Conservation (phyloP, 2,113 vertebrate species). For the Oncorhynchus tshawytscha region DNA sequence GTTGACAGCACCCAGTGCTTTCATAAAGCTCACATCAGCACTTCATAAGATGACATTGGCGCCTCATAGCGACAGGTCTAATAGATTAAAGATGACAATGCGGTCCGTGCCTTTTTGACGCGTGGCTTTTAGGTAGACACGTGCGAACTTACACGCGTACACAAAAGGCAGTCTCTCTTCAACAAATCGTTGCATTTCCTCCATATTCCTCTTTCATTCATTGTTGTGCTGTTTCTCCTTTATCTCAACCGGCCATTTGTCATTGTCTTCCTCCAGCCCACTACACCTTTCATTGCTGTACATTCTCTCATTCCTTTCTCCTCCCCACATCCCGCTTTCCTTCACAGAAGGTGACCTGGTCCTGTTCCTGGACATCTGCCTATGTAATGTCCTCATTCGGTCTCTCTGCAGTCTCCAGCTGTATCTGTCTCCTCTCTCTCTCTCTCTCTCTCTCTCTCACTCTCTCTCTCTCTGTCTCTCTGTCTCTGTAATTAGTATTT, state of each 20-base stretch:
- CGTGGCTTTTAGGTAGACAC: background rate
- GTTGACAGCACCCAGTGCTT: slow-evolving; percentile 4
- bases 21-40: slow-evolving; percentile 13
- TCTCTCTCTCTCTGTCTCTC: too few species aligned
- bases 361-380: slow-evolving; percentile 52
- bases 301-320: background rate
- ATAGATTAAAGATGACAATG: slow-evolving; percentile 1
- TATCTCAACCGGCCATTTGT: background rate
- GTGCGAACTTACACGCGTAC: background rate
- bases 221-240: background rate
- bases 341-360: slow-evolving; percentile 63
- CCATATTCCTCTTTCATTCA: too few species aligned
- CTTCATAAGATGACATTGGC: background rate
- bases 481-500: background rate
- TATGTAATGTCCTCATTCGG: slow-evolving; percentile 32
- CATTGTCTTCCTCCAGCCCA: too few species aligned
- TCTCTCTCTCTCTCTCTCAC: background rate
- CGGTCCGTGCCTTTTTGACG: background rate
- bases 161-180: too few species aligned
- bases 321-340: background rate
- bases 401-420: background rate
- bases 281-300: background rate
- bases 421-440: background rate
- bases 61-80: background rate
- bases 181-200: too few species aligned